phyloP scores from a whole-genome alignment of 2,113 vertebrate genomes.

The Myodes glareolus region DNA sequence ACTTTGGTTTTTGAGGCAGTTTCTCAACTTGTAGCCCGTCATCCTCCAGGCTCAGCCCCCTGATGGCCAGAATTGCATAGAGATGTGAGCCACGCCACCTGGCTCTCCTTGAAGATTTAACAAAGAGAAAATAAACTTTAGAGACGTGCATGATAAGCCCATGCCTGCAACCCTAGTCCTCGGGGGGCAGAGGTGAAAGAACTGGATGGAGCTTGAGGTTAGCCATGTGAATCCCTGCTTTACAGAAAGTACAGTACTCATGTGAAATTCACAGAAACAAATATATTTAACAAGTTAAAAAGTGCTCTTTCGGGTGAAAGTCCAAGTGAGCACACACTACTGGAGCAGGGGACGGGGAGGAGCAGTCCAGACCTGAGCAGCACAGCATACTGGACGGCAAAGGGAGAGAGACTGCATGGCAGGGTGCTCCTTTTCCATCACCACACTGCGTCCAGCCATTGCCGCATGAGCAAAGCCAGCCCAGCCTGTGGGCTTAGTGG shows the following conservation, averaged over 20 bases:
- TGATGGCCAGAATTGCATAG: no score
- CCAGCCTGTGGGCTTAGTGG: slow-evolving; percentile 27
- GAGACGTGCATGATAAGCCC: neutral
- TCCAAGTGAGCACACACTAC: neutral
- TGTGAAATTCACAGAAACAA: neutral
- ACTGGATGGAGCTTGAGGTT: neutral
- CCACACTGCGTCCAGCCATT: slow-evolving; percentile 1
- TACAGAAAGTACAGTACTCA: neutral
- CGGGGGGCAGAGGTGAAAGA: neutral
- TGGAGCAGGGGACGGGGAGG: neutral
- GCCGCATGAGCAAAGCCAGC: slow-evolving; percentile 31
- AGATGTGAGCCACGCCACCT: neutral
- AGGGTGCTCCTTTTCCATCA: slow-evolving; percentile 51
- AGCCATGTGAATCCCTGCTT: neutral
- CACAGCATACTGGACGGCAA: neutral
- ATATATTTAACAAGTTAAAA: neutral
- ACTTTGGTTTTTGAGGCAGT: neutral
- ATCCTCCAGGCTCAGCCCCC: neutral
- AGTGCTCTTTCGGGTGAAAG: neutral
- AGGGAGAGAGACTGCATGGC: no score
- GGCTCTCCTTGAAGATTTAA: neutral
- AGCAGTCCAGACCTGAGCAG: neutral
- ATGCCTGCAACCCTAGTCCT: neutral
- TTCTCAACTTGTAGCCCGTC: neutral
- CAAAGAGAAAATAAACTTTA: slow-evolving; percentile 3